phyloP scores from a whole-genome alignment of 1,140 invertebrate species.

The Aethina tumida region DNA sequence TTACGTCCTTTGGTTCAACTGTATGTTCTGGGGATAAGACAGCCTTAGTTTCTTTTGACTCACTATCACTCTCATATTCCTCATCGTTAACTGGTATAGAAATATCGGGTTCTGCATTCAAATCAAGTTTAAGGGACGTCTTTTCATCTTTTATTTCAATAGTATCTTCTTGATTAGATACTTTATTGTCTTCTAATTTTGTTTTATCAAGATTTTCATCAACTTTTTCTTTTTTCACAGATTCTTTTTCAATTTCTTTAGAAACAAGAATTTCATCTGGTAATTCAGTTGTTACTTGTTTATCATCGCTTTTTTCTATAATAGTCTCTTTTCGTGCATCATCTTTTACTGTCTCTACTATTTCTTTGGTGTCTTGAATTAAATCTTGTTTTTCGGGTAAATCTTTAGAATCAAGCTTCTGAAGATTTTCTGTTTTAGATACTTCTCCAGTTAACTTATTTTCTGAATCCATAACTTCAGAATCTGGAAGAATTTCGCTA shows the following conservation, averaged over 20 bases:
- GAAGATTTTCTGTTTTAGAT: neutral
- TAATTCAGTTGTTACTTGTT: conserved; percentile 8
- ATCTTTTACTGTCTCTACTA: conserved; percentile 2
- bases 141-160: conserved; percentile 1
- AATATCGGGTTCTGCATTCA: too few relatives aligned
- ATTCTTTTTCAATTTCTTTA: conserved; percentile 6
- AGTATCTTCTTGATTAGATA: neutral
- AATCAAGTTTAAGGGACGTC: too few relatives aligned
- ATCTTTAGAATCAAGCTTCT: neutral
- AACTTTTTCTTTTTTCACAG: neutral
- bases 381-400: neutral
- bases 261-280: conserved; percentile 5
- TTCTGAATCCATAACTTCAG: neutral
- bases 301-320: conserved; percentile 9
- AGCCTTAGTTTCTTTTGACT: too few relatives aligned
- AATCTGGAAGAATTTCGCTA: neutral
- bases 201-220: conserved; percentile 1
- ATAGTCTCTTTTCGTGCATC: conserved; percentile 3
- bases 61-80: too few relatives aligned
- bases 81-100: too few relatives aligned
- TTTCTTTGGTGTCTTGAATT: neutral
- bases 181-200: neutral
- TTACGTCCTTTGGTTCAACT: neutral
- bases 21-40: neutral
- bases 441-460: neutral